These are phyloP conservation scores for Brachyptera risi DNA, from an alignment of 2,888 invertebrate genomes.

Conservation along the genomic window DNA sequence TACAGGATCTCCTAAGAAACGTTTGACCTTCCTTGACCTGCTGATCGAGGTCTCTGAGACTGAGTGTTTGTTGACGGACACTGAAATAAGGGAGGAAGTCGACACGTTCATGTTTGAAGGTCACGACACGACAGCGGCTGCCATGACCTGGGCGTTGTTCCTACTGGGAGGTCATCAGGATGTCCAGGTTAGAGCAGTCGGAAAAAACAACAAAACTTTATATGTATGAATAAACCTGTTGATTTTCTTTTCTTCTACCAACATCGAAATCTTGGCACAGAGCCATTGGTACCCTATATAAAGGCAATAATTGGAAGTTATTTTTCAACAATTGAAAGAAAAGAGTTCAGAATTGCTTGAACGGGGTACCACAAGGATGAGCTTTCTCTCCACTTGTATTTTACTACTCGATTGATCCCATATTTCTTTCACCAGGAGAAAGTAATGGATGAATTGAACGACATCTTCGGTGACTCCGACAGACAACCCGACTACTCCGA, in stretches of 20 bases:
- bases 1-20: constrained; percentile 34
- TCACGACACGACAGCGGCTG: constrained; percentile 20
- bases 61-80: constrained; percentile 38
- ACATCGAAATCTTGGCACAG: too few species aligned
- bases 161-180: constrained; percentile 17
- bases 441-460: constrained; percentile 19
- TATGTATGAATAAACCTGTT: too few species aligned
- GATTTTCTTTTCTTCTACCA: too few species aligned
- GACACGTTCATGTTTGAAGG: constrained; percentile 44
- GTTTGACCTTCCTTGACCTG: constrained; percentile 51
- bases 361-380: too few species aligned
- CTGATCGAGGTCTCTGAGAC: constrained; percentile 44
- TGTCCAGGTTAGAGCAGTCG: too few species aligned
- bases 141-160: constrained; percentile 5
- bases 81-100: constrained; percentile 38
- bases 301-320: too few species aligned
- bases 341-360: too few species aligned
- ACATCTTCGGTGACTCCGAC: constrained; percentile 25
- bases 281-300: too few species aligned
- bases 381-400: too few species aligned
- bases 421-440: constrained; percentile 21
- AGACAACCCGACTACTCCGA: constrained; percentile 24
- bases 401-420: too few species aligned
- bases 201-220: too few species aligned
- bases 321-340: too few species aligned